Evolutionary conservation across 2,888 invertebrate species (phyloP).

Genomic region (Pachymerium ferrugineum): DNA sequence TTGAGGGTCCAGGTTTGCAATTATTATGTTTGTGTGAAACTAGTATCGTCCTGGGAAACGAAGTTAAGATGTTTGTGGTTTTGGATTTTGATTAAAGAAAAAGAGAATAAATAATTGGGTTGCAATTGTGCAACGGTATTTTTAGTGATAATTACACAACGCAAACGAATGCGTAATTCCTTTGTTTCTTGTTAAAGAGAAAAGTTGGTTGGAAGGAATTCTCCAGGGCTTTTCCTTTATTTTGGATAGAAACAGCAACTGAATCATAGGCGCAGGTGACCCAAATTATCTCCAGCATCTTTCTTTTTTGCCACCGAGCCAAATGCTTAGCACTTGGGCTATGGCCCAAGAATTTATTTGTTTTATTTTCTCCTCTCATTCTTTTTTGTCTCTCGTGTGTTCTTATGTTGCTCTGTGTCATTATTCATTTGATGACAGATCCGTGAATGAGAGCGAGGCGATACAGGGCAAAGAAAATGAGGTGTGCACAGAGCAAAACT

Average conservation of each 20-base stretch:
- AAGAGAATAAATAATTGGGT: background rate
- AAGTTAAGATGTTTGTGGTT: background rate
- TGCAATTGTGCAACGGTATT: background rate
- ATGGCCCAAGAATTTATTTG: background rate
- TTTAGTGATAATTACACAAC: too few relatives aligned
- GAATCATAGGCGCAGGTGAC: background rate
- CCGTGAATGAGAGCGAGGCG: conserved; percentile 4
- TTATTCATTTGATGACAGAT: background rate
- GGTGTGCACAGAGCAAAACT: conserved; percentile 4
- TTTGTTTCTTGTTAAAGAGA: too few relatives aligned
- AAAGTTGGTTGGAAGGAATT: too few relatives aligned
- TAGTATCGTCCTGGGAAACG: background rate
- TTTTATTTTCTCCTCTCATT: conserved; percentile 8
- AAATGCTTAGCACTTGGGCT: background rate
- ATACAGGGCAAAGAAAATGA: background rate
- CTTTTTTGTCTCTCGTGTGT: background rate
- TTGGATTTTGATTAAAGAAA: conserved; percentile 1
- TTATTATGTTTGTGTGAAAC: background rate
- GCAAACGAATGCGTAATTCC: too few relatives aligned
- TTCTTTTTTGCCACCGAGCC: background rate
- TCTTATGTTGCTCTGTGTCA: background rate
- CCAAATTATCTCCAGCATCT: background rate
- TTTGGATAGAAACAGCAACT: background rate
- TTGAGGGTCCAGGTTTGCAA: background rate
- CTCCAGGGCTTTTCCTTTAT: background rate